phyloP scores from a whole-genome alignment of 1,140 invertebrate genomes.

The Leptopilina boulardi region DNA sequence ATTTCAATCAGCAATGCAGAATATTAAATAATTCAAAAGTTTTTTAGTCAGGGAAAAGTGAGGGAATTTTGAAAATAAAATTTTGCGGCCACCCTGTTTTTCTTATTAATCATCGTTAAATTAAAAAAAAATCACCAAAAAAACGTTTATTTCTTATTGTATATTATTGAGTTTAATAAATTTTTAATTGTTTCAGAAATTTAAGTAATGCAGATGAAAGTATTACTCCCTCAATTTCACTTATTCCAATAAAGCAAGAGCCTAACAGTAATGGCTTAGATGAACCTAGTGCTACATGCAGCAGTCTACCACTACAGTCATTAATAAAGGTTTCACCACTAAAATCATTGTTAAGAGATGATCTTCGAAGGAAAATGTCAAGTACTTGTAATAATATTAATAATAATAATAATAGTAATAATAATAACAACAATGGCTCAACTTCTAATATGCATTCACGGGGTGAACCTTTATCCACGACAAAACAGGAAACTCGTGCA shows the following conservation, averaged over 20 bases:
- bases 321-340: slow-evolving; percentile 88
- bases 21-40: no score
- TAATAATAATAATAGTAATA: slow-evolving; percentile 69
- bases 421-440: slow-evolving; percentile 57
- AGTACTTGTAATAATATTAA: slow-evolving; percentile 75
- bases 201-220: slow-evolving; percentile 63
- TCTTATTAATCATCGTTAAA: no score
- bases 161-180: no score
- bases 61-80: no score
- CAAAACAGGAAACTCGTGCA: slow-evolving; percentile 71
- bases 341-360: slow-evolving; percentile 88
- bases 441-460: slow-evolving; percentile 65
- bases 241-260: slow-evolving; percentile 91
- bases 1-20: no score
- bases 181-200: slow-evolving; percentile 50
- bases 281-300: slow-evolving; percentile 78
- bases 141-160: no score
- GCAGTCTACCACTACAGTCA: slow-evolving; percentile 78
- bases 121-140: no score
- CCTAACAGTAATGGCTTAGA: slow-evolving; percentile 76
- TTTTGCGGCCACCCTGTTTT: no score
- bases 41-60: no score
- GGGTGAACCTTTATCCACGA: slow-evolving; percentile 73
- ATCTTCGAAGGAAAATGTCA: slow-evolving; percentile 85
- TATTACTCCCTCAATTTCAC: slow-evolving; percentile 88